Base-by-base conservation (phyloP, 2,113 vertebrate genomes). In the Cnemophilus loriae region DNA sequence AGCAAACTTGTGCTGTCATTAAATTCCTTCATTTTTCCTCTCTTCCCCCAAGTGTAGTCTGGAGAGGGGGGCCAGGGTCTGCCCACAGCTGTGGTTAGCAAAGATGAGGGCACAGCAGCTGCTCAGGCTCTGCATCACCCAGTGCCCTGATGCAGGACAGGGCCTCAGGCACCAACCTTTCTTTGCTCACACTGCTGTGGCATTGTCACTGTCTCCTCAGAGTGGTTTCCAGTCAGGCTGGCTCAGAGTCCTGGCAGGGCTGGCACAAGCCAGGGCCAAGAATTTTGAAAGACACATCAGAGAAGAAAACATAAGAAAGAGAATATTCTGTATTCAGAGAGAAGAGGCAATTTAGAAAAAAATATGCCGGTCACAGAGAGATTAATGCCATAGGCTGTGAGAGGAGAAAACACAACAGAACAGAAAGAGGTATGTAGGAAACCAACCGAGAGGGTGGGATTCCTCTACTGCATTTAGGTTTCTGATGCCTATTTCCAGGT, bases 11-110 rank as follows among this genome's bases (percentile, higher is more conserved):
- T 52, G 46, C n/a, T 49, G 71, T 12, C 5, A 11, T 35, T 22
- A 21, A 30, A 32, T 5, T 19, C 39, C 13, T 59, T 65, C 26
- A 35, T 32, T 61, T 22, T 44, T 56, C 12, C 5, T 5, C 33
- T n/a, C 10, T 32, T 22, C 27, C 22, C 16, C 22, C 24, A 46
- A 12, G 24, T 20, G 24, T 50, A 19, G 10, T 32, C 21, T 65
- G 35, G 42, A 10, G 6, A 28, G 30, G 3, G 6, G 3, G 6
- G 4, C 4, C 4, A 2, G 55, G 16, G 4, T 74, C 15, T 55
- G 41, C 46, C 59, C 41, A 24, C 5, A 13, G 33, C 19, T 75
- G 19, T 41, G 44, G 20, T 4, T 70, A 55, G 41, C 56, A 65
- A 78, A 55, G 33, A 22, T 16, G 61, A 53, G 39, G 61, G 53